phyloP scores from a whole-genome alignment of 2,888 invertebrate genomes.

The Stictocephala bisonia region DNA sequence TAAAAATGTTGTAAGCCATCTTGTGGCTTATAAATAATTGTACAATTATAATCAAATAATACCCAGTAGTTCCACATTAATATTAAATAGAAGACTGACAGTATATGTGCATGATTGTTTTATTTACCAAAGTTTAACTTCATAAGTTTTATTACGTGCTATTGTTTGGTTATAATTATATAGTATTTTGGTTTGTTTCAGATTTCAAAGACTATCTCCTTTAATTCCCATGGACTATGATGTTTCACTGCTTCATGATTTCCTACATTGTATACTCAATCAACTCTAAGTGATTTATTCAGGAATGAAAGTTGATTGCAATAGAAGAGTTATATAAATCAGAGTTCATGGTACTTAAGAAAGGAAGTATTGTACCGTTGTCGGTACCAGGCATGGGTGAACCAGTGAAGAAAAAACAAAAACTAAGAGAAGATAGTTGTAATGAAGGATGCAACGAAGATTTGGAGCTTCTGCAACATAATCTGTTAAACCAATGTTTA shows the following conservation, averaged over 20 bases:
- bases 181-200: no score
- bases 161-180: no score
- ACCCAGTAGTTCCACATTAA: no score
- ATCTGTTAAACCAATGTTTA: conserved; percentile 80
- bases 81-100: no score
- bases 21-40: no score
- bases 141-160: no score
- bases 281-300: conserved; percentile 1
- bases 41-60: no score
- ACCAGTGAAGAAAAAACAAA: conserved; percentile 86
- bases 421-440: conserved; percentile 61
- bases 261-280: neutral
- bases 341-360: conserved; percentile 72
- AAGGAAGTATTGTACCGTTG: conserved; percentile 64
- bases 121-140: no score
- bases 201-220: no score
- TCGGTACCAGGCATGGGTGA: conserved; percentile 78
- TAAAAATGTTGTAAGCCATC: no score
- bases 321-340: conserved; percentile 37
- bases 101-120: no score
- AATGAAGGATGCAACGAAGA: conserved; percentile 64
- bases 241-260: neutral
- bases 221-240: no score
- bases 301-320: conserved; percentile 36
- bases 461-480: conserved; percentile 72